Base-by-base conservation (phyloP, 2,113 vertebrate genomes). In the Megatriorchis doriae region DNA sequence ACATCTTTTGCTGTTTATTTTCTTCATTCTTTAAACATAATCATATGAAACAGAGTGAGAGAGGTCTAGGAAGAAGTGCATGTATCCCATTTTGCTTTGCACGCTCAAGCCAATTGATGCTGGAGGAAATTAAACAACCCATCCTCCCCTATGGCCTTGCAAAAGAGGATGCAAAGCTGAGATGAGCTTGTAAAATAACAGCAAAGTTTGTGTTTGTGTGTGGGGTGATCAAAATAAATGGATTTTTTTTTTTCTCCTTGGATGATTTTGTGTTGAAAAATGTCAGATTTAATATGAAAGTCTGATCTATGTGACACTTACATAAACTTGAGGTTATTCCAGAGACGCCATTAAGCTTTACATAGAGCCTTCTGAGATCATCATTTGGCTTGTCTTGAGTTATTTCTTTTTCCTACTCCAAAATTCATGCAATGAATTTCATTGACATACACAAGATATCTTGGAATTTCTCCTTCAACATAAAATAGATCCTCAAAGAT, bases 291-390 rank as follows among this genome's bases (percentile, higher is more conserved):
- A 38, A 72, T 56, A 86, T 15, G 27, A 89, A 63, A 89, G 72
- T 94, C 61, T 93, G 31, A 80, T 84, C 7, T 56, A 34, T 59
- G 21, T 81, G 56, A 53, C 19, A 61, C 9, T 48, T 4, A 4
- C 11, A 23, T 63, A 87, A 87, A 79, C 48, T 59, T 89, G 68
- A 83, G 32, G 5, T 71, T 59, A 36, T 81, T 91, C 56, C 72
- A 94, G 26, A 93, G 73, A 94, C 72, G 11, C 27, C 65, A 79
- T 81, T 88, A 94, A 86, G 31, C 16, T 84, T 81, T 68, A 75
- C 31, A 42, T 3, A 53, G 15, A 70, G 14, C 27, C 34, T 50
- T 88, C 53, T 81, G 61, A 93, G 77, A 61, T 75, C 36, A 72
- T 71, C 32, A 71, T 86, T 90, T 94, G 52, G 17, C 81, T 88